phyloP scores from a whole-genome alignment of 2,888 invertebrate species.

The Ectemnius lituratus region DNA sequence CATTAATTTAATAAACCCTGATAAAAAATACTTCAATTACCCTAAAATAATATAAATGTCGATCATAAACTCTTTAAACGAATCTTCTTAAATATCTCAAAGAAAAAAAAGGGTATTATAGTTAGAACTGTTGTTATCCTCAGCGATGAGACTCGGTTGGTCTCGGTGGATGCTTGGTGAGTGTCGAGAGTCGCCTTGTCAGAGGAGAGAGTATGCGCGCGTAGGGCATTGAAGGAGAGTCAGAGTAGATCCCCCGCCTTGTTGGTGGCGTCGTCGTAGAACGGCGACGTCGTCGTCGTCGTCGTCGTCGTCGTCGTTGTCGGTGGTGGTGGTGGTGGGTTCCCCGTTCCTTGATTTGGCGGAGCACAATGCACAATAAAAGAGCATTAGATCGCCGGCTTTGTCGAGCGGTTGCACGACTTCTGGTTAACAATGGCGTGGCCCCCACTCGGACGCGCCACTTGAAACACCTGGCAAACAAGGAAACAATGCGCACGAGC shows the following conservation, averaged over 20 bases:
- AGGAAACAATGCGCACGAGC: constrained; percentile 75
- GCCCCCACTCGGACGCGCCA: constrained; percentile 68
- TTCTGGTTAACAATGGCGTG: constrained; percentile 73
- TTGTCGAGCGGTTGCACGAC: constrained; percentile 74
- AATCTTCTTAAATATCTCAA: no score
- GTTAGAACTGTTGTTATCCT: constrained; percentile 15
- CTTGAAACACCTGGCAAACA: constrained; percentile 78
- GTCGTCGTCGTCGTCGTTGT: no score
- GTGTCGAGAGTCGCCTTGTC: constrained; percentile 23
- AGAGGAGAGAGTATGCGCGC: constrained; percentile 16
- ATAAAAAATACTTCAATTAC: no score
- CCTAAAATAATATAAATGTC: no score
- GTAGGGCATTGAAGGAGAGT: constrained; percentile 31
- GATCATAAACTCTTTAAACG: no score
- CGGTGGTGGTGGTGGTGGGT: constrained; percentile 15
- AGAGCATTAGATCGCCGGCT: constrained; percentile 78
- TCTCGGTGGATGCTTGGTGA: no score
- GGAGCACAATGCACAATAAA: constrained; percentile 77
- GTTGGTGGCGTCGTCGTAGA: constrained; percentile 12
- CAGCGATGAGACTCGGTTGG: no score
- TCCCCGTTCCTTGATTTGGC: constrained; percentile 67
- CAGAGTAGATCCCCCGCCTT: constrained; percentile 49
- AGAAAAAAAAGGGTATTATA: constrained; percentile 15
- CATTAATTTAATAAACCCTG: no score
- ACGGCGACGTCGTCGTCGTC: no score